phyloP scores from a whole-genome alignment of 2,888 invertebrate species.

The Aproaerema taeniolella region DNA sequence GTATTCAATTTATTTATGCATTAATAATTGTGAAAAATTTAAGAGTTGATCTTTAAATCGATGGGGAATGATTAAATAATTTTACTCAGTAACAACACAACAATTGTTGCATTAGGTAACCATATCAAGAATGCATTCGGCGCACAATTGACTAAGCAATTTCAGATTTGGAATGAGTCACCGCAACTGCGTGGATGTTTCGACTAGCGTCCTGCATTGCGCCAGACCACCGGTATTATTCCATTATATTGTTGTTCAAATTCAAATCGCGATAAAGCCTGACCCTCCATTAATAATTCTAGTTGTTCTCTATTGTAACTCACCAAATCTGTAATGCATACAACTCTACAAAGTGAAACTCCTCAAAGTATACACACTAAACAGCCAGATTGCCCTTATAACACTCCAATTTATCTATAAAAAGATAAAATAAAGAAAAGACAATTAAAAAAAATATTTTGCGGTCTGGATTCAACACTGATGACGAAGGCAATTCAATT shows the following conservation, averaged over 20 bases:
- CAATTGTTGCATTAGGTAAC: no score
- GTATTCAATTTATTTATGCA: no score
- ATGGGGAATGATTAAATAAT: no score
- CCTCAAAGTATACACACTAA: conserved; percentile 5
- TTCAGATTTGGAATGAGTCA: conserved; percentile 57
- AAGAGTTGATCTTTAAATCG: no score
- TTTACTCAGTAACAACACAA: no score
- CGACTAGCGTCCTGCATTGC: conserved; percentile 68
- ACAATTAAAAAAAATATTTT: conserved; percentile 12
- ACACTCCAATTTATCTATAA: conserved; percentile 23
- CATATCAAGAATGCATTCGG: conserved; percentile 37
- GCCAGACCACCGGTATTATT: conserved; percentile 61
- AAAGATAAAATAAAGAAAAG: background rate
- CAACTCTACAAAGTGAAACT: background rate
- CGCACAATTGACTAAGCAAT: conserved; percentile 45
- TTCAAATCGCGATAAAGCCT: conserved; percentile 39
- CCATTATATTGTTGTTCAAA: conserved; percentile 51
- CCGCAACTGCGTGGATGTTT: conserved; percentile 53
- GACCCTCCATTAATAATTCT: conserved; percentile 26
- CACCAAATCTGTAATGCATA: background rate
- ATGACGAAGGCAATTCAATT: conserved; percentile 30
- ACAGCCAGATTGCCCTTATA: conserved; percentile 30
- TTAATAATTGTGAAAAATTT: no score
- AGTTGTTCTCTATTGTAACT: conserved; percentile 19
- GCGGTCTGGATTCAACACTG: conserved; percentile 14